Conservation (phyloP, 2,888 invertebrate genomes). For the Tenthredo mesomela region DNA sequence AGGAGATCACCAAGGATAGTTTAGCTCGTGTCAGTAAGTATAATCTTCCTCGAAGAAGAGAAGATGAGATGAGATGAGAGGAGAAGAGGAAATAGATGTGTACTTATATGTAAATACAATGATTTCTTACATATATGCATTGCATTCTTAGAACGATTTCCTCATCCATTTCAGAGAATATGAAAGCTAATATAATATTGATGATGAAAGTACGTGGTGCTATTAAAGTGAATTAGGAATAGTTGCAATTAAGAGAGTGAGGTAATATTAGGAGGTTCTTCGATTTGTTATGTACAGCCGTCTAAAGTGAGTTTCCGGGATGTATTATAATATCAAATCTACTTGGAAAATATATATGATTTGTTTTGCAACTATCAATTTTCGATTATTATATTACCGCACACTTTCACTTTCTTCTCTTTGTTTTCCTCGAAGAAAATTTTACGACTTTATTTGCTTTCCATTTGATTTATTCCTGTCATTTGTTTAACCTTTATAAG, state of each 20-base stretch:
- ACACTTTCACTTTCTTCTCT: not conserved
- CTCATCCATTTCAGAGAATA: not conserved
- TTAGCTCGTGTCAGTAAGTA: not conserved
- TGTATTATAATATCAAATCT: not conserved
- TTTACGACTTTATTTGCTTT: conserved; percentile 37
- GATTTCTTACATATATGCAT: not conserved
- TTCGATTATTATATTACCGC: conserved; percentile 26
- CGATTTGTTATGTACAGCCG: not conserved
- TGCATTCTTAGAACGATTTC: conserved; percentile 1
- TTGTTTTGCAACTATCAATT: conserved; percentile 9
- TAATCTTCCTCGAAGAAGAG: not conserved
- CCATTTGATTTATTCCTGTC: conserved; percentile 29
- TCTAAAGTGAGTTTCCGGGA: not conserved
- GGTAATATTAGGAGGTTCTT: not conserved
- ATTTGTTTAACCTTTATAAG: conserved; percentile 46
- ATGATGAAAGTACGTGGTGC: conserved; percentile 27
- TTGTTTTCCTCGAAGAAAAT: conserved; percentile 10
- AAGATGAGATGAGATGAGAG: not conserved
- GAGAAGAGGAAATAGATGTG: not conserved
- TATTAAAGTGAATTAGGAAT: conserved; percentile 23
- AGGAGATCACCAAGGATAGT: conserved; percentile 5
- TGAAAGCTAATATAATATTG: conserved; percentile 24
- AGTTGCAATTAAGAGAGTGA: not conserved
- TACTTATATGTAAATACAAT: conserved; percentile 32
- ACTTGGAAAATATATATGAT: not conserved